Base-by-base conservation (phyloP, 2,888 invertebrate genomes). In the Xestia xanthographa region DNA sequence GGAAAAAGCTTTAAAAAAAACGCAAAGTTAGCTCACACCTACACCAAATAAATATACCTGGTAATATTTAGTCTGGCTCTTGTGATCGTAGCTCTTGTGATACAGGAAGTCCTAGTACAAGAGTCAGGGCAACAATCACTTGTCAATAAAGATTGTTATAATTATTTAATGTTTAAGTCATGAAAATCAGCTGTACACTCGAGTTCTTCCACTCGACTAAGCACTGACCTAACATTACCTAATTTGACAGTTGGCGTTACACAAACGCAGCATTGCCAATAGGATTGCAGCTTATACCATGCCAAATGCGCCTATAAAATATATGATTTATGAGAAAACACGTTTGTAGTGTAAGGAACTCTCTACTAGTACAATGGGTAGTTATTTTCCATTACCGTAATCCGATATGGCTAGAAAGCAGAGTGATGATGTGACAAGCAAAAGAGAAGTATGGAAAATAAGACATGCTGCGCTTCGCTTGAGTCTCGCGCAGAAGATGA, bases 261-360 rank as follows among this genome's bases (percentile, higher is more conserved):
- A 73, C 53, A 80, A 80, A 67, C n/a, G 26, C 65, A 34, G 29
- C 20, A 62, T 80, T 81, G 68, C 73, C 80, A 68, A 81, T 81
- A 68, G 53, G 41, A 73, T 84, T 80, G 34, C 73, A 80, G 53
- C 62, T 62, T 48, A 70, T 53, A n/a, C n/a, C n/a, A 83, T 60
- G 84, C 68, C 73, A 81, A 81, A 68, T 73, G 41, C 48, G 65
- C 53, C 26, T 84, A 29, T 73, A 17, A 66, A 56, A 53, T 60
- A 56, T 34, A 53, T 34, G 65, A 73, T 84, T 73, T 81, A 80
- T 73, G 74, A 41, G 29, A 60, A 43, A 72, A 69, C 65, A 34
- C 53, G 58, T 48, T 72, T 22, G 26, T 60, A 38, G 20, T 45
- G 38, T 68, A 9, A 22, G 45, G 17, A 45, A 62, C 29, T 79